phyloP scores from a whole-genome alignment of 2,797 vertebrate species.

The Epinephelus awoara region DNA sequence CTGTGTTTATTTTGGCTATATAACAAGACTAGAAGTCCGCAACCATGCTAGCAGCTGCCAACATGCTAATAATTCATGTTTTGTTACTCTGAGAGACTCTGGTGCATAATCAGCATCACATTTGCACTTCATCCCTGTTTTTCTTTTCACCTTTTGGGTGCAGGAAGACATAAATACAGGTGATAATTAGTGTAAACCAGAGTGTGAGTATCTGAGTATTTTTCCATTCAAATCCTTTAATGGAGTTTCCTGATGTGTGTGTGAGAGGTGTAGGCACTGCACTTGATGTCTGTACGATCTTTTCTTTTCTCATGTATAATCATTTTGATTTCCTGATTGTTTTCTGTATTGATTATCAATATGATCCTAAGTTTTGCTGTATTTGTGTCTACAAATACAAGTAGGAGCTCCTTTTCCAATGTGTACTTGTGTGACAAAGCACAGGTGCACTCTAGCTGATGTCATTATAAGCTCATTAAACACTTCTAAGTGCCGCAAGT shows the following conservation, averaged over 20 bases:
- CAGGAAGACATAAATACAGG: neutral
- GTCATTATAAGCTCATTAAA: conserved; percentile 24
- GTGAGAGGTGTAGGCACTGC: neutral
- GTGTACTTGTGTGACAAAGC: conserved; percentile 7
- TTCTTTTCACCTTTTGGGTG: conserved; percentile 15
- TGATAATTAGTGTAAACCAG: conserved; percentile 26
- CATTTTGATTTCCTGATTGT: neutral
- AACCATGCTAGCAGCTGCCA: too few species aligned
- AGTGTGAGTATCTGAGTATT: neutral
- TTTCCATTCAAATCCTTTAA: conserved; percentile 7
- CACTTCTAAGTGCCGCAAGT: neutral
- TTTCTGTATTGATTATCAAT: neutral
- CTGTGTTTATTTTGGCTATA: too few species aligned
- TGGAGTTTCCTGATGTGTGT: neutral
- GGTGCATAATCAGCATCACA: conserved; percentile 12
- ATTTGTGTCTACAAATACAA: neutral
- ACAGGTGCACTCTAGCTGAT: conserved; percentile 14
- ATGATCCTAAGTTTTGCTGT: neutral
- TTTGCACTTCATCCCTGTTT: conserved; percentile 15
- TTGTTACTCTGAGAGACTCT: neutral
- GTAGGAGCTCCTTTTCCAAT: neutral
- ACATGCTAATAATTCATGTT: too few species aligned
- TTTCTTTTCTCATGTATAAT: neutral
- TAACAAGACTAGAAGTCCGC: too few species aligned
- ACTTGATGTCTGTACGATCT: neutral